Evolutionary conservation across 2,113 vertebrate genomes (phyloP).

Genomic region (Poecilia latipinna): DNA sequence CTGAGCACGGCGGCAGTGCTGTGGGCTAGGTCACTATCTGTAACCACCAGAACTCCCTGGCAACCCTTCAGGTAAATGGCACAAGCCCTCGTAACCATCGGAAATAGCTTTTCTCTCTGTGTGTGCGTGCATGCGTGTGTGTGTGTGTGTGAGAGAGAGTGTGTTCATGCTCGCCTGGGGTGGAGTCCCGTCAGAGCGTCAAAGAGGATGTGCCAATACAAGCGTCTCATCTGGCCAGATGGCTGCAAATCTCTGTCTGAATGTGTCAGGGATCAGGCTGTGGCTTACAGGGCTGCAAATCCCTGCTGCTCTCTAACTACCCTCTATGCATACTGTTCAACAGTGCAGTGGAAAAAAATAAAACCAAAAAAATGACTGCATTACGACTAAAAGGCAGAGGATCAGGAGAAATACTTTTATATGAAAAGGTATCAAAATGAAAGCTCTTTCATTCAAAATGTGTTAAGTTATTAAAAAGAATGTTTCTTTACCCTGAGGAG

Average conservation of each 20-base stretch:
- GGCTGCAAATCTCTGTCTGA: slow-evolving; percentile 55
- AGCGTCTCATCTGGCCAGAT: slow-evolving; percentile 65
- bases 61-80: slow-evolving; percentile 44
- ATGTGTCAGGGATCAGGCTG: slow-evolving; percentile 54
- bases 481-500: slow-evolving; percentile 4
- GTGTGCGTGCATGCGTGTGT: too few species aligned
- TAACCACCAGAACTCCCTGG: slow-evolving; percentile 62
- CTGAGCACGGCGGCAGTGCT: slow-evolving; percentile 38
- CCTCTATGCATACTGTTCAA: slow-evolving; percentile 22
- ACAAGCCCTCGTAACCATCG: slow-evolving; percentile 41
- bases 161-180: not conserved
- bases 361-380: slow-evolving; percentile 8
- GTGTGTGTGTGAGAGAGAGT: not conserved
- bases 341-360: not conserved
- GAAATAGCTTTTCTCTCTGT: slow-evolving; percentile 9
- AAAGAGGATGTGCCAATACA: slow-evolving; percentile 18
- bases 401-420: slow-evolving; percentile 13
- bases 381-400: not conserved
- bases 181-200: slow-evolving; percentile 23
- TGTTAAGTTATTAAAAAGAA: slow-evolving; percentile 14
- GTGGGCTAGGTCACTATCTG: slow-evolving; percentile 64
- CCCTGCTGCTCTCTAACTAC: slow-evolving; percentile 41
- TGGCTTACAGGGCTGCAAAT: slow-evolving; percentile 54
- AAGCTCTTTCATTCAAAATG: not conserved
- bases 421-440: slow-evolving; percentile 3